Base-by-base conservation (phyloP, 2,113 vertebrate genomes). In the Neolamprologus hecqui region DNA sequence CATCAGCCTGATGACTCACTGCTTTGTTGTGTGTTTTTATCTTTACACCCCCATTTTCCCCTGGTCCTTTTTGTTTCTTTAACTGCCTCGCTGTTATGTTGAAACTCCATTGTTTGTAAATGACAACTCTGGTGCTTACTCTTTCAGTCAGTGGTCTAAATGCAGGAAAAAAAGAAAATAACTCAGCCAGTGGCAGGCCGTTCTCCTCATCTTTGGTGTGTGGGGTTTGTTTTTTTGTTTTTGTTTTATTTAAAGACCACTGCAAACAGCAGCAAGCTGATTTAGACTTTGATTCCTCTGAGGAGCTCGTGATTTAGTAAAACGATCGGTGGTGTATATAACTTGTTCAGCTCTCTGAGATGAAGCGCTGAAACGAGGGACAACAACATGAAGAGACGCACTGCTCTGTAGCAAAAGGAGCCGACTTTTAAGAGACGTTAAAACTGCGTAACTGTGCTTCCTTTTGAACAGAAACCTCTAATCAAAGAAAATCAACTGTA, bases 401-500 rank as follows among this genome's bases (percentile, higher is more conserved):
- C n/a, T 75, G 14, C 86, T 79, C 93, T 86, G 90, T 86, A 91
- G 89, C 90, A 83, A 88, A 88, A 89, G 91, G 85, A 91, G 82
- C 81, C 53, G 68, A 87, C 84, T 82, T 84, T 81, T 10, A 79
- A 80, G 54, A 79, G 58, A 79, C 81, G 58, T 88, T 82, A 65
- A 54, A 84, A 79, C 83, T 86, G 60, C 81, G 57, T 60, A 90
- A 86, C 90, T 84, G 92, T 94, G 94, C 94, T 95, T 96, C 92
- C 93, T 94, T 92, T 89, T 84, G 51, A 92, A 85, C 89, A 91
- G 86, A 90, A 91, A 91, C 84, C 37, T 88, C 33, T 92, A 90
- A 95, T 93, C 87, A 82, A 89, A 91, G 51, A 92, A 91, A 91
- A 92, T 88, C 86, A 89, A 90, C 70, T 88, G 84, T 95, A 83